phyloP scores from a whole-genome alignment of 1,140 invertebrate species.

The Scaptomyza montana region DNA sequence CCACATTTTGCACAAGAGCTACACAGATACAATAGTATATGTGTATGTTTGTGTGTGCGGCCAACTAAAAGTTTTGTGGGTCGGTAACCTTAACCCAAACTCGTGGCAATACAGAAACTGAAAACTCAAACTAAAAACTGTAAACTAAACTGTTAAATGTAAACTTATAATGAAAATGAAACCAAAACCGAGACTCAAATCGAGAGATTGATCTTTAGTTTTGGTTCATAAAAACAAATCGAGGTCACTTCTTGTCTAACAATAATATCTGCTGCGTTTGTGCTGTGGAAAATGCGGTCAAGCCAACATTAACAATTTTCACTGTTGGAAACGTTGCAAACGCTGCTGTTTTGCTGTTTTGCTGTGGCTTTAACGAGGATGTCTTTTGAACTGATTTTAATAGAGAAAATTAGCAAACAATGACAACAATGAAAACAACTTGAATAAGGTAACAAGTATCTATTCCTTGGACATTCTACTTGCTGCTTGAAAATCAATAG shows the following conservation, averaged over 20 bases:
- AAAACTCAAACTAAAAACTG: not conserved
- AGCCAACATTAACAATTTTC: constrained; percentile 36
- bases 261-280: constrained; percentile 1
- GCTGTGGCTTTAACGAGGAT: too few relatives aligned
- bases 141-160: not conserved
- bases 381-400: too few relatives aligned
- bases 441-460: constrained; percentile 17
- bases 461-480: not conserved
- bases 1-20: constrained; percentile 24
- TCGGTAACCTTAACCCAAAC: constrained; percentile 52
- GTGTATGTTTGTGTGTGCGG: not conserved
- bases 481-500: constrained; percentile 62
- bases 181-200: constrained; percentile 16
- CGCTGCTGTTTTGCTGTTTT: too few relatives aligned
- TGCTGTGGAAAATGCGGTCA: constrained; percentile 12
- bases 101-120: constrained; percentile 7
- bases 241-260: constrained; percentile 43
- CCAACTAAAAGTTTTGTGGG: constrained; percentile 9
- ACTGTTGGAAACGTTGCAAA: constrained; percentile 7
- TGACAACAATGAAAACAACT: too few relatives aligned
- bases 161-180: constrained; percentile 10
- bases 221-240: constrained; percentile 36
- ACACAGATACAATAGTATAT: constrained; percentile 23
- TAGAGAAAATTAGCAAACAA: too few relatives aligned
- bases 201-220: constrained; percentile 2